Evolutionary conservation across 2,888 invertebrate species (phyloP).

Genomic region (Cryptus viduatorius): DNA sequence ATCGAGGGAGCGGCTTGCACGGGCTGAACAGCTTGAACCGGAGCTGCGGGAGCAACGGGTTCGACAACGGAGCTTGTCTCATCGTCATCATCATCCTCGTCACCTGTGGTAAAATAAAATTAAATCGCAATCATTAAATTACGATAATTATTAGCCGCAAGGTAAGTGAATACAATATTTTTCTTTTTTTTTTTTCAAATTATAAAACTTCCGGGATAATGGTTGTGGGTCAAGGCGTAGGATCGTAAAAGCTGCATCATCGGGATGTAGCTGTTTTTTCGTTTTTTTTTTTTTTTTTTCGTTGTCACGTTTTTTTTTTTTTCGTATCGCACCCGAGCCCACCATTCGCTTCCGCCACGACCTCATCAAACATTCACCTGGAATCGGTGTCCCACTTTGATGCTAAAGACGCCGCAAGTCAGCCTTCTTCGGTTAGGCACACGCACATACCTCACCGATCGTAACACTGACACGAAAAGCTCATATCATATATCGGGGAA

Average conservation of each 20-base stretch:
- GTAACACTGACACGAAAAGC: slow-evolving; percentile 55
- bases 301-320: not conserved
- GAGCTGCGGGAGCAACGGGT: slow-evolving; percentile 72
- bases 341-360: slow-evolving; percentile 45
- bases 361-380: slow-evolving; percentile 62
- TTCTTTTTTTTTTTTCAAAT: not conserved
- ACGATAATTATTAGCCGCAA: not conserved
- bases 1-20: slow-evolving; percentile 72
- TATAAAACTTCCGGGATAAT: not conserved
- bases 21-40: slow-evolving; percentile 80
- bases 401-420: slow-evolving; percentile 17
- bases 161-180: not conserved
- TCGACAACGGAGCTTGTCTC: slow-evolving; percentile 84
- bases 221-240: not conserved
- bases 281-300: not conserved
- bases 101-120: slow-evolving; percentile 81
- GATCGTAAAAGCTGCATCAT: slow-evolving; percentile 10
- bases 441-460: slow-evolving; percentile 23
- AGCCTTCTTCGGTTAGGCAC: slow-evolving; percentile 32
- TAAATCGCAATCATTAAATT: not conserved
- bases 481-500: not conserved
- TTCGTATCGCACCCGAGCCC: slow-evolving; percentile 6
- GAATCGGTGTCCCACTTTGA: slow-evolving; percentile 55
- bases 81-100: slow-evolving; percentile 88
- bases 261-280: not conserved